phyloP scores from a whole-genome alignment of 2,888 invertebrate genomes.

The Hybos culiciformis region DNA sequence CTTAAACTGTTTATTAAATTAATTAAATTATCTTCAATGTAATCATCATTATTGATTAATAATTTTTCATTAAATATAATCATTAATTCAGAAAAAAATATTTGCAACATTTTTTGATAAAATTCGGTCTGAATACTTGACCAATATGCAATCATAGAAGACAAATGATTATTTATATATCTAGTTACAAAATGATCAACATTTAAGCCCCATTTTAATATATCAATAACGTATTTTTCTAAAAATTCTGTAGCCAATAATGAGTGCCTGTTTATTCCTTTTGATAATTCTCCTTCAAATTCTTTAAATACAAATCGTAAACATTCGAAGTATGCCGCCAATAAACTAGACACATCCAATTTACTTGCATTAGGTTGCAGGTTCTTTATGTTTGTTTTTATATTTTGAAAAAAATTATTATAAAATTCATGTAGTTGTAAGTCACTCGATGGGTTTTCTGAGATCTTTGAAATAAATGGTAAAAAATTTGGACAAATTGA shows the following conservation, averaged over 20 bases:
- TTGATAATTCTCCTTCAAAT: constrained; percentile 27
- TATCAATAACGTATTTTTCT: constrained; percentile 25
- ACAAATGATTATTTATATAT: constrained; percentile 38
- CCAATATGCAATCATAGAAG: constrained; percentile 44
- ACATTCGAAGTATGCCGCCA: constrained; percentile 60
- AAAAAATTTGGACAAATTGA: constrained; percentile 59
- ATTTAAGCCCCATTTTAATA: constrained; percentile 37
- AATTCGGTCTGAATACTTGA: constrained; percentile 30
- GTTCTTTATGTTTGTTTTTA: constrained; percentile 44
- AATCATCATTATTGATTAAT: constrained; percentile 27
- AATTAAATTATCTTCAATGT: constrained; percentile 34
- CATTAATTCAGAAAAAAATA: constrained; percentile 28
- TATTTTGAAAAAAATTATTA: constrained; percentile 50
- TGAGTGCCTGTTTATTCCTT: constrained; percentile 10
- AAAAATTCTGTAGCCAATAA: constrained; percentile 18
- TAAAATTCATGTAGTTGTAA: constrained; percentile 40
- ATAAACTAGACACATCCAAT: constrained; percentile 53
- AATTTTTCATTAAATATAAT: constrained; percentile 20
- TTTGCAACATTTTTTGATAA: constrained; percentile 20
- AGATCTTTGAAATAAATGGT: constrained; percentile 56
- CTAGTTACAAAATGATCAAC: constrained; percentile 33
- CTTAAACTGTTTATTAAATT: no score
- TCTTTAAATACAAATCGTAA: constrained; percentile 47
- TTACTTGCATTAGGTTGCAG: constrained; percentile 42
- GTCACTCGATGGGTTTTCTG: constrained; percentile 19